Conservation (phyloP, 2,797 vertebrate species). For the Gymnoscopelus braueri region DNA sequence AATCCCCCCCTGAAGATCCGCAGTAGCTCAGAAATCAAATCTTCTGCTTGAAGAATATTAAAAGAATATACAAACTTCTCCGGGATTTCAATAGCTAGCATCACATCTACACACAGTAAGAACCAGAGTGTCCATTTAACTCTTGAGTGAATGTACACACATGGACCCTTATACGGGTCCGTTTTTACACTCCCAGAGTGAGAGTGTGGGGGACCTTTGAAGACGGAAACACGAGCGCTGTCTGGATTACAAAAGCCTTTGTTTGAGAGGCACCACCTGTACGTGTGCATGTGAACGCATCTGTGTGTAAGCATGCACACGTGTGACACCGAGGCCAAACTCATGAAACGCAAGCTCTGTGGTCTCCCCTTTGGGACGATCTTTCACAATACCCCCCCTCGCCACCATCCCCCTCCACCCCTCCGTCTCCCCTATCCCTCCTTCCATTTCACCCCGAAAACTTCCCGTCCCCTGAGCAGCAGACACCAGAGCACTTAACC, state of each 20-base stretch:
- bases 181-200: no score
- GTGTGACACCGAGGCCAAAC: slow-evolving; percentile 56
- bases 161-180: no score
- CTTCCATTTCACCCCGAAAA: neutral
- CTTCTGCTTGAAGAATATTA: slow-evolving; percentile 41
- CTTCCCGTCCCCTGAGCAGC: slow-evolving; percentile 60
- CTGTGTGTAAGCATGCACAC: slow-evolving; percentile 34
- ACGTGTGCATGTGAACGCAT: slow-evolving; percentile 42
- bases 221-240: slow-evolving; percentile 56
- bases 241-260: slow-evolving; percentile 61
- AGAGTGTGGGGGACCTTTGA: slow-evolving; percentile 41
- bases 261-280: slow-evolving; percentile 64
- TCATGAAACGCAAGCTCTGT: slow-evolving; percentile 62
- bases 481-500: slow-evolving; percentile 83
- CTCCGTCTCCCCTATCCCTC: slow-evolving; percentile 33
- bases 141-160: no score
- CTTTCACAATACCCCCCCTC: slow-evolving; percentile 38
- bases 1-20: slow-evolving; percentile 47
- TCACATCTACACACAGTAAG: slow-evolving; percentile 12
- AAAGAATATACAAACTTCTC: slow-evolving; percentile 55
- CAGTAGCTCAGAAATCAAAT: slow-evolving; percentile 58
- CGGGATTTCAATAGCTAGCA: slow-evolving; percentile 46
- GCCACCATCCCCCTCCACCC: neutral
- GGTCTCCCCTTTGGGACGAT: slow-evolving; percentile 66
- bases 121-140: slow-evolving; percentile 23